A percentile compares a stretch with the other conserved stretches of the same genome.
phyloP scores from a whole-genome alignment of 2,888 invertebrate species.

The Trachelus iudaicus region DNA sequence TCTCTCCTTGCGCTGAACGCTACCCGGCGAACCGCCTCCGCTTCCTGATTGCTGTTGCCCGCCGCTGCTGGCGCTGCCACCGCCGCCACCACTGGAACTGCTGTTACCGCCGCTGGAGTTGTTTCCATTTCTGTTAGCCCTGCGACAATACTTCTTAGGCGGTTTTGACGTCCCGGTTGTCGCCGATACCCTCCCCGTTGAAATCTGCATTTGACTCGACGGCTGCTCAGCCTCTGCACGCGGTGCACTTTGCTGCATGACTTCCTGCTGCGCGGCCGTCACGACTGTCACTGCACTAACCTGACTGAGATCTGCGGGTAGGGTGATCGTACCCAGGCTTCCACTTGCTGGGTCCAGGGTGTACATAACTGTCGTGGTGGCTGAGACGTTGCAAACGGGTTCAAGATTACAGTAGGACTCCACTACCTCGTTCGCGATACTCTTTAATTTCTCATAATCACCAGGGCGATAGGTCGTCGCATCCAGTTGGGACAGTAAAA shows the following conservation, averaged over 20 bases:
- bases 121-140: conserved; percentile 64
- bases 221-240: conserved; percentile 66
- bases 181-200: conserved; percentile 67
- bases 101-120: conserved; percentile 56
- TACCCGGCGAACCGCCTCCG: conserved; percentile 71
- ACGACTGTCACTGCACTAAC: conserved; percentile 63
- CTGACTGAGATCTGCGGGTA: conserved; percentile 59
- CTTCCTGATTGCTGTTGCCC: conserved; percentile 61
- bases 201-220: conserved; percentile 66
- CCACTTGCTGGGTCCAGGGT: conserved; percentile 61
- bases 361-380: conserved; percentile 63
- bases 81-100: conserved; percentile 58
- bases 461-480: conserved; percentile 72
- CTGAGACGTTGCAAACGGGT: conserved; percentile 60
- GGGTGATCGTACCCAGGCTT: conserved; percentile 59
- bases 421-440: conserved; percentile 85
- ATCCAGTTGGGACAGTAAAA: conserved; percentile 76
- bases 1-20: conserved; percentile 85
- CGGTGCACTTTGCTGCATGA: conserved; percentile 33
- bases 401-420: conserved; percentile 80
- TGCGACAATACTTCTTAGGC: conserved; percentile 78
- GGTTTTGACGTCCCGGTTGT: conserved; percentile 75
- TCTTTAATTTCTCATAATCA: conserved; percentile 86
- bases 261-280: conserved; percentile 54
- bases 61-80: conserved; percentile 47